Evolutionary conservation across 2,888 invertebrate species (phyloP).

Genomic region (Cryptosula pallasiana): DNA sequence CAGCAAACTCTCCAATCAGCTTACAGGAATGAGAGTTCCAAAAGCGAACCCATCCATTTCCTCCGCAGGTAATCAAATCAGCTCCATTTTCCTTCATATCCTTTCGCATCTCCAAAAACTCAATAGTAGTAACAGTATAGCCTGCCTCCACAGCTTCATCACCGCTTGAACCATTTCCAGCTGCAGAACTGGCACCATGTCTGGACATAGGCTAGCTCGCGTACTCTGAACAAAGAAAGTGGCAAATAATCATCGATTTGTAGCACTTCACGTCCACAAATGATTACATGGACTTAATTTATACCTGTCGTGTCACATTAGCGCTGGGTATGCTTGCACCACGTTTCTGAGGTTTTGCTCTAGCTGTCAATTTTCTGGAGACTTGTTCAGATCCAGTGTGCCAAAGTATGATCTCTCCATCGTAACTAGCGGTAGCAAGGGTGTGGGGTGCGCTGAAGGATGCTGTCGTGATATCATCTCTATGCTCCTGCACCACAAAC

Average conservation of each 20-base stretch:
- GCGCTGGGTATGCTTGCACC: background rate
- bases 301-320: background rate
- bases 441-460: slow-evolving; percentile 43
- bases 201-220: background rate
- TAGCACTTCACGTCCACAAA: too few species aligned
- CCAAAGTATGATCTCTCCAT: slow-evolving; percentile 53
- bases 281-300: too few species aligned
- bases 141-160: slow-evolving; percentile 38
- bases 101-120: slow-evolving; percentile 43
- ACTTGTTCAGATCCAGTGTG: slow-evolving; percentile 52
- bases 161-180: too few species aligned
- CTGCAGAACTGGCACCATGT: background rate
- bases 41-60: slow-evolving; percentile 53
- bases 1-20: slow-evolving; percentile 48
- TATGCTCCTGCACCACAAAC: slow-evolving; percentile 45
- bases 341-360: slow-evolving; percentile 11
- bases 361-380: slow-evolving; percentile 29
- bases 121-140: slow-evolving; percentile 42
- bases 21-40: slow-evolving; percentile 42
- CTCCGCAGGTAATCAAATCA: slow-evolving; percentile 52
- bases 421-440: slow-evolving; percentile 50
- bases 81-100: slow-evolving; percentile 40
- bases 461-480: slow-evolving; percentile 50
- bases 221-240: slow-evolving; percentile 9
- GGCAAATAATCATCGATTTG: too few species aligned